phyloP scores from a whole-genome alignment of 2,113 vertebrate species.

The Balaeniceps rex region DNA sequence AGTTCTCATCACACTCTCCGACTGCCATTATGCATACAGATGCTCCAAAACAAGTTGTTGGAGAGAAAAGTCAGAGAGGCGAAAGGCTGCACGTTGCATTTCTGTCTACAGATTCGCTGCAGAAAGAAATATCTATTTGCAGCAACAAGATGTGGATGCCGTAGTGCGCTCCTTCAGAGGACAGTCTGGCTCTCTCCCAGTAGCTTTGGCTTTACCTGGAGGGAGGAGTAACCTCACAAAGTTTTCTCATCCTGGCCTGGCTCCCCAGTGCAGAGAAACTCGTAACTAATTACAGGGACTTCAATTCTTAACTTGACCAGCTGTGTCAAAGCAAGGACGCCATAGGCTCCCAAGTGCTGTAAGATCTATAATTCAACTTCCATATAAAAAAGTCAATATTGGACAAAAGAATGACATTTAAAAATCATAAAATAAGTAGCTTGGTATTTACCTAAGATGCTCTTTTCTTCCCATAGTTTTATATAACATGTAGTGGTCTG shows the following conservation, averaged over 20 bases:
- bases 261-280: background rate
- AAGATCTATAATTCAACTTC: slow-evolving; percentile 76
- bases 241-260: slow-evolving; percentile 19
- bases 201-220: background rate
- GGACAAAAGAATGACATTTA: slow-evolving; percentile 80
- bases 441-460: slow-evolving; percentile 75
- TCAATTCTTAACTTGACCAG: slow-evolving; percentile 62
- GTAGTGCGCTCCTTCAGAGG: background rate
- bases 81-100: slow-evolving; percentile 1
- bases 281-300: slow-evolving; percentile 66
- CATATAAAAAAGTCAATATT: slow-evolving; percentile 79
- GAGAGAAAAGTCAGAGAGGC: background rate
- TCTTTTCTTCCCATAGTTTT: slow-evolving; percentile 63
- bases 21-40: background rate
- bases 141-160: background rate
- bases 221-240: slow-evolving; percentile 23
- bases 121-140: slow-evolving; percentile 27
- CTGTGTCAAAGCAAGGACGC: slow-evolving; percentile 52
- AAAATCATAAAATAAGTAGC: slow-evolving; percentile 79
- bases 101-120: background rate
- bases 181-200: background rate
- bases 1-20: background rate
- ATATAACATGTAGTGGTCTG: slow-evolving; percentile 20
- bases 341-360: slow-evolving; percentile 45
- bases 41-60: background rate